Evolutionary conservation across 2,888 invertebrate genomes (phyloP), one percentile per base, ranked within the genome.

Genomic region (Trissoscelio sp.): DNA sequence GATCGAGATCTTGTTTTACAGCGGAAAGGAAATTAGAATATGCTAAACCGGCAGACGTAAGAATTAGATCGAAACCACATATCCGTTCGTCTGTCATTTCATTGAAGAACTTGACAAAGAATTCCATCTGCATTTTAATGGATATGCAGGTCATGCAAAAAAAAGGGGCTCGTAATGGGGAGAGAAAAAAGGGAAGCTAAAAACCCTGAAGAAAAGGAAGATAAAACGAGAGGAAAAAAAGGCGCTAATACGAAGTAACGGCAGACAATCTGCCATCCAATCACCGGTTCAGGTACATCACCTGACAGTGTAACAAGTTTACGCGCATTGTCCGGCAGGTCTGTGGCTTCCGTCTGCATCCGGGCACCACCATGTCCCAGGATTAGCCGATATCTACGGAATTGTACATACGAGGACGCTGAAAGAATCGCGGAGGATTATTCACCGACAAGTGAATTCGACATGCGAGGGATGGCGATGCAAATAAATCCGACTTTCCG

Each of bases 91-190:
- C 57, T 73, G 72, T 77, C 73, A 37, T 75, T 77, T 39, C 37
- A 55, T 62, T 51, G 62, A 75, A 51, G 72, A 53, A 22, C n/a
- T 28, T 60, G 44, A 67, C 67, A 79, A 74, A 74, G 70, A 81
- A 85, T 85, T 83, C 82, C 83, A 87, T 88, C 85, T 88, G 85
- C 87, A 88, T 88, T 87, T 87, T 86, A 88, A 88, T 86, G 81
- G 84, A 82, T 72, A 83, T 22, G 55, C 58, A 53, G 31, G 44
- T 55, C 24, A 28, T n/a, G 31, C 42, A 39, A 55, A 42, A 72
- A 73, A 60, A 58, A 55, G n/a, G 22, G 39, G n/a, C 9, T 42
- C 31, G 34, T 16, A 11, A 31, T 6, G 1, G 31, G 18, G 16
- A 5, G 7, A 16, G 11, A 16, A 6, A 16, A 20, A n/a, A n/a